These are phyloP conservation scores for Takifugu flavidus DNA, from an alignment of 2,113 vertebrate genomes.

Conservation along the genomic window DNA sequence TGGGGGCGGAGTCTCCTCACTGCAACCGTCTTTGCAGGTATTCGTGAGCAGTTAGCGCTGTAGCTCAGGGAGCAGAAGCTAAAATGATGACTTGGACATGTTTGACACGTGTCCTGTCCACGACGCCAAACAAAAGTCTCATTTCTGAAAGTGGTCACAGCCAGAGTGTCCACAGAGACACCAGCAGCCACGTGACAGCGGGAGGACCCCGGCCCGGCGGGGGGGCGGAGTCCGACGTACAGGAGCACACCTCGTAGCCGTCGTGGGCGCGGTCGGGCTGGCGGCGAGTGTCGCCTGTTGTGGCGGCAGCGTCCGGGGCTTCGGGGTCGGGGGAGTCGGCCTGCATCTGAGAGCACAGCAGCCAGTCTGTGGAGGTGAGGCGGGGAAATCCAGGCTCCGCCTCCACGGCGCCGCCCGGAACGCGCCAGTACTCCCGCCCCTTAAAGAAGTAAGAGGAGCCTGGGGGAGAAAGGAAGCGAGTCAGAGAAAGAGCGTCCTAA, in stretches of 20 bases:
- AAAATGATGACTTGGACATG: not conserved
- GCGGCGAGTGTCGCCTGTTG: conserved; percentile 69
- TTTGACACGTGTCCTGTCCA: no score
- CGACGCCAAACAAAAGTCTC: not conserved
- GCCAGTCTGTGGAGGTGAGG: conserved; percentile 89
- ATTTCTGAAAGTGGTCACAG: not conserved
- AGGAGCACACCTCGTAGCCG: conserved; percentile 88
- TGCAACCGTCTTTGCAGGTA: not conserved
- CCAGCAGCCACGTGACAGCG: not conserved
- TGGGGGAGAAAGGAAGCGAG: conserved; percentile 37
- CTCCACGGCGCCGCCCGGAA: conserved; percentile 83
- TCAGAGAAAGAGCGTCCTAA: not conserved
- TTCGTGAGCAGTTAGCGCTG: not conserved
- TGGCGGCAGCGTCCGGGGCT: conserved; percentile 48
- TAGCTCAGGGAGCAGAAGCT: no score
- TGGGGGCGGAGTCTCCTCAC: no score
- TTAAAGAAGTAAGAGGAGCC: conserved; percentile 94
- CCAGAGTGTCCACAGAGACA: not conserved
- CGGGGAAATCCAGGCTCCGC: conserved; percentile 82
- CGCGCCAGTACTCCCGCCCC: conserved; percentile 93
- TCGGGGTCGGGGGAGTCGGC: conserved; percentile 71
- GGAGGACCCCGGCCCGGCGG: not conserved
- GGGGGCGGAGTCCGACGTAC: conserved; percentile 73
- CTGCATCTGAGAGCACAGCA: conserved; percentile 85
- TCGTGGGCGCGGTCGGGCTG: conserved; percentile 80